phyloP scores from a whole-genome alignment of 2,888 invertebrate genomes.

The Cacoxenus indagator region DNA sequence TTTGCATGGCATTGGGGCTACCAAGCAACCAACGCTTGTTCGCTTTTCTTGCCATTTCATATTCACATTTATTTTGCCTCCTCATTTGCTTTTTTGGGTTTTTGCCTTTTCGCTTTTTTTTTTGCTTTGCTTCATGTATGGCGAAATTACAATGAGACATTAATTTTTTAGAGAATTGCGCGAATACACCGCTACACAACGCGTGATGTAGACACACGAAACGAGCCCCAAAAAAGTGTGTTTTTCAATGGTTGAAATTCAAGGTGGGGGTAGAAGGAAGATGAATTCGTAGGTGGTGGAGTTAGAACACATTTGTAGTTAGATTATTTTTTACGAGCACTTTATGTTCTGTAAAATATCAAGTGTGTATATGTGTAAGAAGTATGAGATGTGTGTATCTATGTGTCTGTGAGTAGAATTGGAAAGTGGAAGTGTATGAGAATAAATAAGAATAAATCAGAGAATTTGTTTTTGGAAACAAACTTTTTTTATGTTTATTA shows the following conservation, averaged over 20 bases:
- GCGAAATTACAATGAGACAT: slow-evolving; percentile 63
- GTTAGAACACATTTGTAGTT: slow-evolving; percentile 51
- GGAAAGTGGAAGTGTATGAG: background rate
- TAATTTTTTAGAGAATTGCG: slow-evolving; percentile 65
- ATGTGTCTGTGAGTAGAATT: background rate
- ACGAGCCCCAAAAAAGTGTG: no score
- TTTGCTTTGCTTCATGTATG: slow-evolving; percentile 33
- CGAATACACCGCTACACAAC: slow-evolving; percentile 45
- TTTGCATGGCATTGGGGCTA: no score
- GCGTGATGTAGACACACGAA: background rate
- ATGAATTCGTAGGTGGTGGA: background rate
- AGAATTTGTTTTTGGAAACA: no score
- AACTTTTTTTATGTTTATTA: background rate
- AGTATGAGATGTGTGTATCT: background rate
- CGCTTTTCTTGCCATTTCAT: no score
- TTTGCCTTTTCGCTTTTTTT: background rate
- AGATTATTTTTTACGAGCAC: slow-evolving; percentile 61
- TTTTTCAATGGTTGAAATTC: no score
- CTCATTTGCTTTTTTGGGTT: no score
- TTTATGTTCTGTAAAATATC: slow-evolving; percentile 59
- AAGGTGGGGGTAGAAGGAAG: slow-evolving; percentile 19
- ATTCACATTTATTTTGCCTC: no score
- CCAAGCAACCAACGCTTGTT: no score
- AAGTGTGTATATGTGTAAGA: background rate
- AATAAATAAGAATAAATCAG: no score